Evolutionary conservation across 2,888 invertebrate genomes (phyloP).

Genomic region (Nephrocerus scutellatus): DNA sequence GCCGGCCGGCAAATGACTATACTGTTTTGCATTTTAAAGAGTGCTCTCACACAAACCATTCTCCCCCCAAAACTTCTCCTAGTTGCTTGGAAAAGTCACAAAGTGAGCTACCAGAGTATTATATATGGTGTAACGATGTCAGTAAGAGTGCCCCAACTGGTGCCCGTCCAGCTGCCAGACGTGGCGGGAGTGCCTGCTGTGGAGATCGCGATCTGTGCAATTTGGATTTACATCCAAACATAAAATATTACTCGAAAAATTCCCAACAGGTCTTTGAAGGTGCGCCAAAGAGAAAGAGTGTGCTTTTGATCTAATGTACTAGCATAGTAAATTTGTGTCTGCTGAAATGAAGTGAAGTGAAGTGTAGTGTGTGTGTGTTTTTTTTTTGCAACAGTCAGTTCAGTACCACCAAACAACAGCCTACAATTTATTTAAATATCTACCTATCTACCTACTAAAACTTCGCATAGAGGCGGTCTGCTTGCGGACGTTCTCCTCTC

Average conservation of each 20-base stretch:
- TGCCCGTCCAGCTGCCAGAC: constrained; percentile 39
- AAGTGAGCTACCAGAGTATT: constrained; percentile 44
- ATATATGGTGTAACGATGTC: constrained; percentile 47
- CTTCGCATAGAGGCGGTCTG: no score
- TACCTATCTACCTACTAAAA: no score
- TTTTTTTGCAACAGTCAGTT: no score
- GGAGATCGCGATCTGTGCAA: constrained; percentile 44
- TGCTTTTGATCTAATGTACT: constrained; percentile 16
- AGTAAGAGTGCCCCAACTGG: constrained; percentile 42
- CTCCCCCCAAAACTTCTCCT: constrained; percentile 7
- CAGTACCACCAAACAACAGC: no score
- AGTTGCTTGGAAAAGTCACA: constrained; percentile 45
- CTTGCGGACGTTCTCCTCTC: no score
- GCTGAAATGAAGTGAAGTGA: no score
- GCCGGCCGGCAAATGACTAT: no score
- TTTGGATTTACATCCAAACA: constrained; percentile 47
- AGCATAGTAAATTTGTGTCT: no score
- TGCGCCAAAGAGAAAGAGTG: constrained; percentile 17
- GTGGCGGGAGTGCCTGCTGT: constrained; percentile 45
- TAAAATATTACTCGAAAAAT: constrained; percentile 36
- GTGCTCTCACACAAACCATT: no score
- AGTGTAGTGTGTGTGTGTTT: no score
- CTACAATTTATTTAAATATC: no score
- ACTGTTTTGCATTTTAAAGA: no score
- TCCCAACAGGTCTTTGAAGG: constrained; percentile 27